phyloP scores from a whole-genome alignment of 2,888 invertebrate species.

The Linyphia triangularis region DNA sequence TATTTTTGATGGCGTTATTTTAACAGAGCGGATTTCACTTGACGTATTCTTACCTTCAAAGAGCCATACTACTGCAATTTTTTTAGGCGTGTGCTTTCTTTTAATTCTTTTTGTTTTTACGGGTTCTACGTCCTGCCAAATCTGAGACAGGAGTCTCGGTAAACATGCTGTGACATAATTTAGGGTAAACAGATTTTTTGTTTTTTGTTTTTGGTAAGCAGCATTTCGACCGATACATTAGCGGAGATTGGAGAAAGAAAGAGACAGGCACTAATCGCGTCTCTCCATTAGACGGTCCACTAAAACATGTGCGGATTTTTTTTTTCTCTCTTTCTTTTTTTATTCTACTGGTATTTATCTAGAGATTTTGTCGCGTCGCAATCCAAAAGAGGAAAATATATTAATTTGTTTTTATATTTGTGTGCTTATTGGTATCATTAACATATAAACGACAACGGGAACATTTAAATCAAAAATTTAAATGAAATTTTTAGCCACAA shows the following conservation, averaged over 20 bases:
- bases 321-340: not conserved
- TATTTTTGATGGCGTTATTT: conserved; percentile 41
- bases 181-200: conserved; percentile 27
- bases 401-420: not conserved
- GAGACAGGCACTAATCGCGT: not conserved
- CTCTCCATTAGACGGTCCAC: conserved; percentile 18
- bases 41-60: conserved; percentile 39
- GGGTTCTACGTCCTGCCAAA: not conserved
- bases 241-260: not conserved
- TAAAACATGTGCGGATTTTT: not conserved
- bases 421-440: not conserved
- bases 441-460: no score
- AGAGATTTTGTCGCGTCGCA: no score
- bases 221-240: conserved; percentile 2
- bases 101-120: not conserved
- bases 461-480: no score
- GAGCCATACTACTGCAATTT: not conserved
- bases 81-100: not conserved
- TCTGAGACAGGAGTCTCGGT: conserved; percentile 3
- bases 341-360: not conserved
- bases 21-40: conserved; percentile 46
- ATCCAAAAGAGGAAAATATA: no score
- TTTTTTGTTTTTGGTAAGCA: not conserved
- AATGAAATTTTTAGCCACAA: no score
- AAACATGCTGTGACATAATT: conserved; percentile 56